Base-by-base conservation (phyloP, 2,113 vertebrate species). In the Anseranas semipalmata region DNA sequence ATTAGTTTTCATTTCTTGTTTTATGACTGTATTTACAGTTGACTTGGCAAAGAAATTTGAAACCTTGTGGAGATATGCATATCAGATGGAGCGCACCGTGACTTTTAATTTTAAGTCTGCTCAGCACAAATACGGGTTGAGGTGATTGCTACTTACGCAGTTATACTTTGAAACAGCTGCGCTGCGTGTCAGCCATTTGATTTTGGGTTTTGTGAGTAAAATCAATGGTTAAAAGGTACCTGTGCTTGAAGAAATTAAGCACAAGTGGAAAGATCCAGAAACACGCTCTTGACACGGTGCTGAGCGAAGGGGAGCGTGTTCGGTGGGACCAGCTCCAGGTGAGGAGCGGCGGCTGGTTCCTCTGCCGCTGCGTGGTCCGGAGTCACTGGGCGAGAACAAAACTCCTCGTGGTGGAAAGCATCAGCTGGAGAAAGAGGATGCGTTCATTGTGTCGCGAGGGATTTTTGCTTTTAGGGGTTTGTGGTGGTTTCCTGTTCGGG, bases 11-110 rank as follows among this genome's bases (percentile, higher is more conserved):
- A 91, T 85, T 93, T 95, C 85, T 87, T 82, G 53, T 87, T 95
- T 96, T 89, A 87, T 91, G 81, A 30, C 93, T 65, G 77, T 72
- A 82, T 96, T 96, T 91, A 75, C 95, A 93, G 93, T 93, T 87
- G 93, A 66, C 66, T 96, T 96, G 94, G 93, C 90, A 94, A 37
- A 87, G 89, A 56, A 78, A 71, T 35, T 20, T 7, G 35, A 52
- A 92, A 37, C 13, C 73, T 65, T 17, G 6, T n/a, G 83, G 46
- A 88, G 83, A 84, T 50, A 52, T 50, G 60, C 0, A 0, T 24
- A 4, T 2, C 1, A 8, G 46, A 2, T 27, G 5, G 3, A 6
- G 67, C 12, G 65, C 46, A 3, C 58, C 1, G 0, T 9, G 76
- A 6, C 85, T 89, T 43, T 9, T 8, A 3, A 5, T 17, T 14